Base-by-base conservation (phyloP, 2,888 invertebrate genomes). In the Allacma fusca region DNA sequence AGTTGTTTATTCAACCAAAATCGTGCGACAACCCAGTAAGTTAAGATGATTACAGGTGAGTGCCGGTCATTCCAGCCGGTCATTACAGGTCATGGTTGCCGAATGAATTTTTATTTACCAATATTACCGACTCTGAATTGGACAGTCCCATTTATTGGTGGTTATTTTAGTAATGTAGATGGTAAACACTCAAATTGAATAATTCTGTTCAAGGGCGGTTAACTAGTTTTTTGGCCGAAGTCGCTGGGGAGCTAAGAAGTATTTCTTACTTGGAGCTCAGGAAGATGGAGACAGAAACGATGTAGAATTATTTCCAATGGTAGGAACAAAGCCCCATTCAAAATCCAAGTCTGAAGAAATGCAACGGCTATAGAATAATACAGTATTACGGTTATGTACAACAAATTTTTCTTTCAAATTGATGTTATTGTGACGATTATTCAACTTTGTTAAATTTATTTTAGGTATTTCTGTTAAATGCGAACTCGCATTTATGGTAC, bases 191-290 rank as follows among this genome's bases (percentile, higher is more conserved):
- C 2, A 75, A 75, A 24, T 64, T 21, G 28, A 69, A 1, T 24
- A 26, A 74, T 75, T 80, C 40, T 79, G 59, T 59, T 78, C 69
- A 81, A 84, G 84, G 81, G 79, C 83, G 78, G 78, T 82, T 50
- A 81, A 77, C 79, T 82, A 84, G 70, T 77, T 84, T 74, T 81
- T 84, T 44, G 82, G 83, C 16, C 81, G 82, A 75, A 81, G 81
- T 78, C 81, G 81, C 21, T 79, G 79, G 24, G 79, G 75, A 44
- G 78, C 72, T 23, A 77, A 74, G 24, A 80, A 81, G 64, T 78
- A 80, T 50, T 79, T 83, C 1, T 76, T 84, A 28, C 57, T 77
- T 21, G 62, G 62, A 43, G 78, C 80, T 64, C 74, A 80, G 28
- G 69, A 79, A 29, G 81, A 83, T 57, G 43, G 23, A n/a, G 84